Base-by-base conservation (phyloP, 2,113 vertebrate genomes). In the Odocoileus virginianus region DNA sequence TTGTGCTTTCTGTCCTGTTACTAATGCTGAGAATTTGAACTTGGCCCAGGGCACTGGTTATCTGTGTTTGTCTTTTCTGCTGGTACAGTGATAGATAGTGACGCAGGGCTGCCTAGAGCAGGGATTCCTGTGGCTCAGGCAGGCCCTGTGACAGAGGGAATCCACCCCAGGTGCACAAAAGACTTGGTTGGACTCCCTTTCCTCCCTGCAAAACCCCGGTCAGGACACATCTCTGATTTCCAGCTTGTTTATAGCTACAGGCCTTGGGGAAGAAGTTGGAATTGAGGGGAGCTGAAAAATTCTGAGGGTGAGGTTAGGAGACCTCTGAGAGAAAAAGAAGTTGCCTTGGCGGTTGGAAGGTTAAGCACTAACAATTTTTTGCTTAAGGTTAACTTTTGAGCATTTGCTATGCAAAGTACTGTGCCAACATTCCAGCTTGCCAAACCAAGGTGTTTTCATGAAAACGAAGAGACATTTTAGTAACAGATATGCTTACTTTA, bases 151-250 rank as follows among this genome's bases (percentile, higher is more conserved):
- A 91, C 90, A 90, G 36, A 96, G 76, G 36, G 40, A 89, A 45
- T 74, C 85, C 78, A 78, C 33, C 16, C 10, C 45, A 86, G 33
- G 60, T 91, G 16, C 45, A 91, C 15, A 54, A 83, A 92, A 96
- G 78, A 79, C 23, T 96, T 95, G n/a, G 28, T 89, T 89, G 91
- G 9, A 92, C 95, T 91, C 78, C 21, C 60, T 95, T 92, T 96
- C 67, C 78, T 96, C 92, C 54, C 64, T 92, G 71, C 81, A 90
- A 85, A 86, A 55, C n/a, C 61, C 40, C 30, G 21, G 21, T 47
- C 58, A 57, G 30, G 45, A 92, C 3, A 76, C 43, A 58, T 64
- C 57, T 95, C 88, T 97, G 57, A 60, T 95, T 94, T 94, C 82
- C 92, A 83, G 16, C n/a, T 30, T 83, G 60, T 93, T 98, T 83